A percentile compares a stretch with the other conserved stretches of the same genome.
These are phyloP conservation scores for Heliconius ismenius DNA, from an alignment of 2,888 invertebrate species.

Conservation along the genomic window DNA sequence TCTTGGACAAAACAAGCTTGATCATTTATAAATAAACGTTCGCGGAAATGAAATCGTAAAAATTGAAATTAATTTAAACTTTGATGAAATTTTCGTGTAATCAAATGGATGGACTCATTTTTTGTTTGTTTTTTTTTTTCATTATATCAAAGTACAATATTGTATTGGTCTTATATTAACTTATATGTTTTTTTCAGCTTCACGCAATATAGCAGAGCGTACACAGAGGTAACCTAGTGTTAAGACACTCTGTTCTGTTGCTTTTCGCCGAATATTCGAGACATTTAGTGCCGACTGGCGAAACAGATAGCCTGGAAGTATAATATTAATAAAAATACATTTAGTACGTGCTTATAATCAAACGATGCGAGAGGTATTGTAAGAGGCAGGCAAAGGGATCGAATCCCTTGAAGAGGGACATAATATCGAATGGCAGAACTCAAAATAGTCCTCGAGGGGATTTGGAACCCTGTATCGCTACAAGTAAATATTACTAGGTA, in stretches of 20 bases:
- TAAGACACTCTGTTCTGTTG: too few relatives aligned
- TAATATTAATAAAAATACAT: neutral
- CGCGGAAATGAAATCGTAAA: slow-evolving; percentile 41
- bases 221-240: too few relatives aligned
- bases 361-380: neutral
- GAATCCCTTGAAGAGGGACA: neutral
- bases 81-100: slow-evolving; percentile 14
- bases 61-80: slow-evolving; percentile 34
- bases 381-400: neutral
- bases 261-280: too few relatives aligned
- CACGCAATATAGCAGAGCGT: too few relatives aligned
- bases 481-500: neutral
- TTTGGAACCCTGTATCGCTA: neutral
- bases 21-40: slow-evolving; percentile 43
- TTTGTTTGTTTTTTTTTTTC: neutral
- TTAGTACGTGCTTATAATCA: neutral
- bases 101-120: neutral
- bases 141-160: neutral
- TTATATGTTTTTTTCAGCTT: too few relatives aligned
- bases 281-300: too few relatives aligned
- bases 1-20: slow-evolving; percentile 38
- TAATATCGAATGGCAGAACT: neutral
- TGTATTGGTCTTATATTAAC: too few relatives aligned
- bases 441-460: neutral
- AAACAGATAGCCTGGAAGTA: too few relatives aligned